A percentile compares a stretch with the other conserved stretches of the same genome.
Conservation (phyloP, 2,888 invertebrate species). For the Panzeria rudis region DNA sequence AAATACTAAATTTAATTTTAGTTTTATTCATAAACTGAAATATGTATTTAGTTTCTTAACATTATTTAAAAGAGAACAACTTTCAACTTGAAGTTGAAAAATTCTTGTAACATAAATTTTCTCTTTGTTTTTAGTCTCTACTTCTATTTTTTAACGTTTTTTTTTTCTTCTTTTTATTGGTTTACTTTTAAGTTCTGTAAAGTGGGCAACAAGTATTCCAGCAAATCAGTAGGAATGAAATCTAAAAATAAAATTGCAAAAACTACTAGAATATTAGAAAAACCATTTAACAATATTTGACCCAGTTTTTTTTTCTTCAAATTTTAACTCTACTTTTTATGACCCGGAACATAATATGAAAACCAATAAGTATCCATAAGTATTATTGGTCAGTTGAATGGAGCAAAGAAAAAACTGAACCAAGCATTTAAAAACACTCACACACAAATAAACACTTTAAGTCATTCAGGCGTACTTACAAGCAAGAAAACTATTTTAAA, state of each 20-base stretch:
- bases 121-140: background rate
- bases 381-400: slow-evolving; percentile 70
- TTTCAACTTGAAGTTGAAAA: background rate
- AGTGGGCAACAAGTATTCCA: slow-evolving; percentile 67
- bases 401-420: background rate
- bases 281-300: slow-evolving; percentile 70
- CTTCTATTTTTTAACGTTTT: background rate
- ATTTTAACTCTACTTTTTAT: slow-evolving; percentile 57
- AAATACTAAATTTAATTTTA: no score
- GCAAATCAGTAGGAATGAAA: slow-evolving; percentile 39
- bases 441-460: slow-evolving; percentile 44
- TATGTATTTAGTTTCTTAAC: no score
- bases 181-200: slow-evolving; percentile 21
- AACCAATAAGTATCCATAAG: slow-evolving; percentile 73
- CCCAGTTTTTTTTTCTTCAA: slow-evolving; percentile 55
- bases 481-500: slow-evolving; percentile 62
- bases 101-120: slow-evolving; percentile 36
- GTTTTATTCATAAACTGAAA: no score
- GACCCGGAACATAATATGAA: slow-evolving; percentile 60
- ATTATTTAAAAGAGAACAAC: background rate
- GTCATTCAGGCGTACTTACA: slow-evolving; percentile 25
- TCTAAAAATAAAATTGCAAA: background rate
- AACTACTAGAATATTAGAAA: slow-evolving; percentile 55
- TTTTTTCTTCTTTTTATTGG: slow-evolving; percentile 4
- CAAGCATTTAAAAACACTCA: slow-evolving; percentile 8